Evolutionary conservation across 2,888 invertebrate species (phyloP).

Genomic region (Lottia scabra): DNA sequence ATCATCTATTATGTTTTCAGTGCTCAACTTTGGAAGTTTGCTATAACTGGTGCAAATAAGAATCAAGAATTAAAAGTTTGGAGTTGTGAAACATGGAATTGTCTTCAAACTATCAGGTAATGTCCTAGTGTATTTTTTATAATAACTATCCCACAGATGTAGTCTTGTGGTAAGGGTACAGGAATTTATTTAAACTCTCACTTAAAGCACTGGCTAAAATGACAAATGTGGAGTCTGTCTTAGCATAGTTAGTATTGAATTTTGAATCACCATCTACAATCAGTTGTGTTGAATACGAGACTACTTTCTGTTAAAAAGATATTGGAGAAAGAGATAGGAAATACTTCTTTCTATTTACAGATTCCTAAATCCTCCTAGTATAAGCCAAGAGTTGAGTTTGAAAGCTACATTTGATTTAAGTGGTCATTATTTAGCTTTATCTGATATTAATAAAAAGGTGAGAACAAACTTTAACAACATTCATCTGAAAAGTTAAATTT

Average conservation of each 20-base stretch:
- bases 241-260: too few relatives aligned
- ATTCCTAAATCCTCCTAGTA: conserved; percentile 48
- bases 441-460: conserved; percentile 86
- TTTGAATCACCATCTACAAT: too few relatives aligned
- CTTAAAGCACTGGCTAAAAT: too few relatives aligned
- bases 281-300: too few relatives aligned
- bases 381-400: conserved; percentile 71
- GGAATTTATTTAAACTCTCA: too few relatives aligned
- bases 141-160: too few relatives aligned
- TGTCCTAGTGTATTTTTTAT: neutral
- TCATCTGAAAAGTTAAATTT: too few relatives aligned
- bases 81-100: conserved; percentile 95
- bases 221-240: too few relatives aligned
- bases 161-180: too few relatives aligned
- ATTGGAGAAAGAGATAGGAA: neutral
- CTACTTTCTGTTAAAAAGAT: too few relatives aligned
- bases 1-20: conserved; percentile 65
- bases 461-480: conserved; percentile 16
- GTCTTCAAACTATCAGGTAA: conserved; percentile 76
- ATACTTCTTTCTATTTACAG: conserved; percentile 31
- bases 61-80: conserved; percentile 93
- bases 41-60: conserved; percentile 89
- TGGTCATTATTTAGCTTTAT: conserved; percentile 86
- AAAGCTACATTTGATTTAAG: conserved; percentile 87
- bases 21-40: conserved; percentile 93